phyloP scores from a whole-genome alignment of 2,888 invertebrate genomes.

The Eilema griseolum region DNA sequence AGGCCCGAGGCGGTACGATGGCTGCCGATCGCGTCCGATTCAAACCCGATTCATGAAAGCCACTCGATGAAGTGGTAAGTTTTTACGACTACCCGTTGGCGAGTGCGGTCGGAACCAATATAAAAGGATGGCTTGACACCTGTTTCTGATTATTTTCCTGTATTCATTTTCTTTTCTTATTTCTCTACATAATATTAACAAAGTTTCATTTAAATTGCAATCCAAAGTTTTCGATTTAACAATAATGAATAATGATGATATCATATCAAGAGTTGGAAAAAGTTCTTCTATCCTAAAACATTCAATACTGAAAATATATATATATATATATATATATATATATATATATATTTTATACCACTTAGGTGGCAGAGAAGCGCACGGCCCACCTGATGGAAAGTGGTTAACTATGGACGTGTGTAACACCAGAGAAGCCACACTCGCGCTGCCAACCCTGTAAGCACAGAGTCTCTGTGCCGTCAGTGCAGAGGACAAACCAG shows the following conservation, averaged over 20 bases:
- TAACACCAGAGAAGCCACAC: no score
- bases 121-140: slow-evolving; percentile 80
- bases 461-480: no score
- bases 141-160: slow-evolving; percentile 68
- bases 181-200: slow-evolving; percentile 14
- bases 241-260: no score
- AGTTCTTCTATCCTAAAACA: no score
- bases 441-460: no score
- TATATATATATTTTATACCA: no score
- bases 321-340: no score
- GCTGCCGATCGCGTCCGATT: slow-evolving; percentile 58
- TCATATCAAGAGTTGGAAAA: not conserved
- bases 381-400: no score
- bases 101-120: slow-evolving; percentile 76
- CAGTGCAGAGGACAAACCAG: no score
- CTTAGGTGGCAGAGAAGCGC: no score
- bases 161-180: slow-evolving; percentile 37
- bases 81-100: slow-evolving; percentile 81
- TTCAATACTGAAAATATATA: not conserved
- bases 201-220: not conserved
- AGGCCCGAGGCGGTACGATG: slow-evolving; percentile 64
- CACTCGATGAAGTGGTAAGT: slow-evolving; percentile 86
- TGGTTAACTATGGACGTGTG: no score
- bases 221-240: no score
- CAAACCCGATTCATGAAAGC: slow-evolving; percentile 75